Evolutionary conservation across 2,113 vertebrate genomes (phyloP).

Genomic region (Potamarius usumacintae): DNA sequence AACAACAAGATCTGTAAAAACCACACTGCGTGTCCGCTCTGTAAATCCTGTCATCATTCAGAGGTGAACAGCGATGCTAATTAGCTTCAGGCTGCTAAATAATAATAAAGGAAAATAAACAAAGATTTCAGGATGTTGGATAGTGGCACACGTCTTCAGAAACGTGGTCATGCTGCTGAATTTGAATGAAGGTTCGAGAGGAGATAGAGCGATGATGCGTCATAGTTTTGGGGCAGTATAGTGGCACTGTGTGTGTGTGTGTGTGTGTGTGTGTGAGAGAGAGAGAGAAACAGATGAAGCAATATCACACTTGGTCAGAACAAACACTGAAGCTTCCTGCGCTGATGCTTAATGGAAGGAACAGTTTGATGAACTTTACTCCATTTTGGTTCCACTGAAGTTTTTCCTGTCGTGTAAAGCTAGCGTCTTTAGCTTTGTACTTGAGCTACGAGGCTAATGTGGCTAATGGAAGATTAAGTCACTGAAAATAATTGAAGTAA

Average conservation of each 20-base stretch:
- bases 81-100: not conserved
- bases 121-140: not conserved
- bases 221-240: not conserved
- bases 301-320: slow-evolving; percentile 19
- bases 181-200: slow-evolving; percentile 1
- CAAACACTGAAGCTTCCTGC: not conserved
- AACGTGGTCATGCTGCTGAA: not conserved
- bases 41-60: slow-evolving; percentile 1
- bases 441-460: not conserved
- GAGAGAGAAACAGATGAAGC: slow-evolving; percentile 34
- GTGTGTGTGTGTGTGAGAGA: slow-evolving; percentile 22
- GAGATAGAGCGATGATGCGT: not conserved
- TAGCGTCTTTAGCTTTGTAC: not conserved
- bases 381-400: not conserved
- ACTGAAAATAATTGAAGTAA: not conserved
- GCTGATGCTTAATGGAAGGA: not conserved
- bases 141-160: not conserved
- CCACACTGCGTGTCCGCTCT: not conserved
- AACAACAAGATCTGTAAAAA: not conserved
- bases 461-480: not conserved
- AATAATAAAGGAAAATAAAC: not conserved
- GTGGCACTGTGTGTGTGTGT: slow-evolving; percentile 1
- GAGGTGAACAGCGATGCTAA: slow-evolving; percentile 30
- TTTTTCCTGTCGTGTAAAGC: not conserved
- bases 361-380: not conserved